Base-by-base conservation (phyloP, 2,113 vertebrate species). In the Axis porcinus region DNA sequence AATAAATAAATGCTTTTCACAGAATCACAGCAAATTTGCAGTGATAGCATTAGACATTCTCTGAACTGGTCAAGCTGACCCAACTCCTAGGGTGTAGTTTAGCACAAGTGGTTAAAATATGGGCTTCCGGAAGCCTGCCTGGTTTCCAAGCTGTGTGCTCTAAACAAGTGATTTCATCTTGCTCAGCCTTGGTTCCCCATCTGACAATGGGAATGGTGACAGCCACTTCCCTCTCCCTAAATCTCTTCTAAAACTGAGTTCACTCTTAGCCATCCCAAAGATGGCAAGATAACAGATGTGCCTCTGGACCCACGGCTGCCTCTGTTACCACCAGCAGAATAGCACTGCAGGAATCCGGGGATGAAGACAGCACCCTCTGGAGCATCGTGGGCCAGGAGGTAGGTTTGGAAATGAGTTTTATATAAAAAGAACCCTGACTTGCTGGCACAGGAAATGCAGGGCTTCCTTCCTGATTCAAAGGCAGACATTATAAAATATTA, bases 401-500 rank as follows among this genome's bases (percentile, higher is more conserved):
- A 90, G 82, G 40, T 43, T 64, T 95, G 58, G 40, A 82, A 92
- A 52, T 36, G 30, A 85, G 2, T 19, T 28, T 10, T 55, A 2
- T 17, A 85, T 33, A 83, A 93, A 27, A 30, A 58, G 17, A 57
- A 16, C 21, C 16, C 28, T 5, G 17, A 27, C 30, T 33, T 17
- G 4, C 36, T 74, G 43, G 54, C 58, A 70, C 9, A 47, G 52
- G 55, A 89, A 84, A 21, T 13, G 67, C 67, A 86, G n/a, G 50
- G 36, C 36, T 92, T 97, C 52, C 40, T 67, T 94, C 81, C n/a
- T 45, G 62, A 28, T 62, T 52, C 81, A 78, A 96, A 82, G 86
- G 43, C 52, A 90, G 19, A 70, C 64, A 6, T 76, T 74, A 60
- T 27, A 58, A 60, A 85, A 94, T 25, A 1, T 57, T 87, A 86